Percentiles rank a stretch among this genome's conserved stretches.
Evolutionary conservation across 2,797 vertebrate genomes (phyloP).

Genomic region (Ctenochaetus hawaiiensis): DNA sequence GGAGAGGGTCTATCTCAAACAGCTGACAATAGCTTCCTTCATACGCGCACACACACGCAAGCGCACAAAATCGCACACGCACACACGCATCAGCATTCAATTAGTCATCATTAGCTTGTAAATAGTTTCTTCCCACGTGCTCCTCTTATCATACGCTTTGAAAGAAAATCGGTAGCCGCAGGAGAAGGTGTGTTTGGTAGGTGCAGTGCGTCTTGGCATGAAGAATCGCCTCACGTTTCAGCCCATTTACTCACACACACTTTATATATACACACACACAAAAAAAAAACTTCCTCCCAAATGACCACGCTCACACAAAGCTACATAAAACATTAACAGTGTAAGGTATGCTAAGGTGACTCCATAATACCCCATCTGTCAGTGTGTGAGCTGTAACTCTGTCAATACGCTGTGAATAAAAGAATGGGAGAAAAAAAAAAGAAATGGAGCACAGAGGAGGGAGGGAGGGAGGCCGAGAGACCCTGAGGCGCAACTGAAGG

Average conservation of each 20-base stretch:
- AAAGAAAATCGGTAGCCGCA: constrained; percentile 35
- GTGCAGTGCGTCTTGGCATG: constrained; percentile 36
- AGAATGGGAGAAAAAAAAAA: constrained; percentile 37
- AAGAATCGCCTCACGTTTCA: constrained; percentile 66
- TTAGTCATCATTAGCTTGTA: constrained; percentile 45
- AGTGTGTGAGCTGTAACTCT: constrained; percentile 64
- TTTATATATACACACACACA: constrained; percentile 16
- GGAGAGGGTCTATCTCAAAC: constrained; percentile 70
- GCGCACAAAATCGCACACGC: constrained; percentile 7
- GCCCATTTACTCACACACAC: constrained; percentile 51
- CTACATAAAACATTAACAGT: constrained; percentile 77
- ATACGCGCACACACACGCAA: constrained; percentile 5
- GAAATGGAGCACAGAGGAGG: constrained; percentile 1
- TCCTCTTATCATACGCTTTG: constrained; percentile 19
- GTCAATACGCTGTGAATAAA: constrained; percentile 70
- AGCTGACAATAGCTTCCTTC: constrained; percentile 69
- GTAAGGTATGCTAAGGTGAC: constrained; percentile 69
- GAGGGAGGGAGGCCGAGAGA: constrained; percentile 30
- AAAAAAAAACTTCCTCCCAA: constrained; percentile 12
- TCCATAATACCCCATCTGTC: constrained; percentile 75
- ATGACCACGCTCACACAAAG: constrained; percentile 46
- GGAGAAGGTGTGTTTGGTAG: constrained; percentile 54
- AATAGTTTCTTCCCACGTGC: constrained; percentile 25
- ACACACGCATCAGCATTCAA: constrained; percentile 32
- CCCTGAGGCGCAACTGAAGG: constrained; percentile 74